Evolutionary conservation across 2,888 invertebrate genomes (phyloP).

Genomic region (Scaptomyza flava): DNA sequence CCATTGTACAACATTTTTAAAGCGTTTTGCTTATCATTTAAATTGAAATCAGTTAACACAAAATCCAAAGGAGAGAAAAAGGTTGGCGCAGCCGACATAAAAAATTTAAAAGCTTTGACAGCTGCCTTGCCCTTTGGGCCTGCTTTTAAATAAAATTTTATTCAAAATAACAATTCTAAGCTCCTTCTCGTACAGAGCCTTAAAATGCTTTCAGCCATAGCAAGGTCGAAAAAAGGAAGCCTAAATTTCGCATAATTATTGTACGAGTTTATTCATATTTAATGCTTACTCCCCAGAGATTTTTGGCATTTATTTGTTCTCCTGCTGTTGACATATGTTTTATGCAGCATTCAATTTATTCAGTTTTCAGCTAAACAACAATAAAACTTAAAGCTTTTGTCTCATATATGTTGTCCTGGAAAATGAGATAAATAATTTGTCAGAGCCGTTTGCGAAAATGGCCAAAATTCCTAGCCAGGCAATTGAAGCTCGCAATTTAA

Average conservation of each 20-base stretch:
- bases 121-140: neutral
- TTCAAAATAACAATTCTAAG: slow-evolving; percentile 5
- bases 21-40: slow-evolving; percentile 45
- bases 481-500: slow-evolving; percentile 68
- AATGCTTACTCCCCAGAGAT: slow-evolving; percentile 26
- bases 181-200: slow-evolving; percentile 18
- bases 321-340: slow-evolving; percentile 29
- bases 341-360: slow-evolving; percentile 22
- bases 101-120: slow-evolving; percentile 19
- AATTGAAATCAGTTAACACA: slow-evolving; percentile 15
- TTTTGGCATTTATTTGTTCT: slow-evolving; percentile 23
- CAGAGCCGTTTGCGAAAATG: slow-evolving; percentile 7
- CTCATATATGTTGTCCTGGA: slow-evolving; percentile 31
- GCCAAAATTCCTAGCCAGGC: slow-evolving; percentile 37
- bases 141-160: slow-evolving; percentile 26
- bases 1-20: slow-evolving; percentile 24
- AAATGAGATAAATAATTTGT: slow-evolving; percentile 58
- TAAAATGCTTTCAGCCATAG: slow-evolving; percentile 36
- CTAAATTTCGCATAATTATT: slow-evolving; percentile 49
- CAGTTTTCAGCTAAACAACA: slow-evolving; percentile 8
- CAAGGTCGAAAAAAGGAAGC: slow-evolving; percentile 28
- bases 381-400: slow-evolving; percentile 24
- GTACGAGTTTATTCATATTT: slow-evolving; percentile 45
- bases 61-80: neutral
- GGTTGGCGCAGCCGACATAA: slow-evolving; percentile 6